Evolutionary conservation across 2,797 vertebrate genomes (phyloP).

Genomic region (Eutrigla gurnardus): DNA sequence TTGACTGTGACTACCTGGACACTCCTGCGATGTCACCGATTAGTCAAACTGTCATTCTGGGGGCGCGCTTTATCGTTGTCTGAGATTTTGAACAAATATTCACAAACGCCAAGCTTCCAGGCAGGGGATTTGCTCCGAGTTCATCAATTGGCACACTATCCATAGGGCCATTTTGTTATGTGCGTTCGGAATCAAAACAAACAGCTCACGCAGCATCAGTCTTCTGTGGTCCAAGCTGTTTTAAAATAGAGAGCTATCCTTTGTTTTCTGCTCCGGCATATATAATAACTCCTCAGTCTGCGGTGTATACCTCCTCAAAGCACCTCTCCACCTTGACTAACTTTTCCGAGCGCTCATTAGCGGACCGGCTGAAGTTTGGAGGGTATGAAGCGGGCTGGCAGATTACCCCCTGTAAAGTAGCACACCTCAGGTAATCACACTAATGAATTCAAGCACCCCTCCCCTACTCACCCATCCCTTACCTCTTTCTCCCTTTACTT

Average conservation of each 20-base stretch:
- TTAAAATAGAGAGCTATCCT: constrained; percentile 38
- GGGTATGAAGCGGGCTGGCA: constrained; percentile 71
- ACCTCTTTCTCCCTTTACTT: constrained; percentile 48
- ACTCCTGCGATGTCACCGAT: constrained; percentile 29
- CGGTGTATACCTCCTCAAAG: constrained; percentile 70
- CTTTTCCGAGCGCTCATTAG: constrained; percentile 81
- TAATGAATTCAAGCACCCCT: constrained; percentile 77
- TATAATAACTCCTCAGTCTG: constrained; percentile 66
- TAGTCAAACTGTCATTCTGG: constrained; percentile 4
- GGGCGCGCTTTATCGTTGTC: background rate
- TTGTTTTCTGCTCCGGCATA: constrained; percentile 69
- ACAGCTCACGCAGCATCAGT: constrained; percentile 7
- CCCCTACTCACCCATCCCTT: constrained; percentile 36
- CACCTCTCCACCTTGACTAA: constrained; percentile 81
- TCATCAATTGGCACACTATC: constrained; percentile 3
- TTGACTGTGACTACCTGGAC: constrained; percentile 39
- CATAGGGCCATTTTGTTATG: constrained; percentile 16
- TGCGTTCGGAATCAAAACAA: constrained; percentile 26
- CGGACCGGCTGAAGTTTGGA: constrained; percentile 74
- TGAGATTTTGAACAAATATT: constrained; percentile 11
- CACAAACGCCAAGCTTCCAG: background rate
- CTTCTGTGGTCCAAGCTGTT: constrained; percentile 42
- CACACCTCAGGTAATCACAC: constrained; percentile 83
- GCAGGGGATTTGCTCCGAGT: constrained; percentile 2
- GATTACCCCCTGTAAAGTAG: constrained; percentile 81